Evolutionary conservation across 1,140 invertebrate species (phyloP), one percentile per base, ranked within the genome.

Genomic region (Parasteatoda tepidariorum): DNA sequence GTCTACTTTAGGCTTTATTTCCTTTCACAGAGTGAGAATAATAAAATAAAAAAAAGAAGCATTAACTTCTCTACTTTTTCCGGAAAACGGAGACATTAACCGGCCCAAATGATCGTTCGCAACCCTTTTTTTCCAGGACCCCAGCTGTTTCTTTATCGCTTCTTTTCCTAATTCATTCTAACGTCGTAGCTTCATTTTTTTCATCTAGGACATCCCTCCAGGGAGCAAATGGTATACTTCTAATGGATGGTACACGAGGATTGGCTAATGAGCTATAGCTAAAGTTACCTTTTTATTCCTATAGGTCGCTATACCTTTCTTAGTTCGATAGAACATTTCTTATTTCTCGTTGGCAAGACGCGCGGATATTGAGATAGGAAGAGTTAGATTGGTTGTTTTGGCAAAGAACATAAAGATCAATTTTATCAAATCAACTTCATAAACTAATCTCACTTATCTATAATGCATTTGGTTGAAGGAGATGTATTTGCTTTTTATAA

Each of bases 81-180:
- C 9, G 9, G 9, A 24, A 68, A 68, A 68, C 18, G 66, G 33
- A 68, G 34, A 34, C 66, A 68, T 68, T 68, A 68, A 34, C 66
- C 66, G n/a, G 41, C 66, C 34, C 34, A 68, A 68, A 68, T 34
- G 31, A 68, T 38, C 66, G 34, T 68, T 68, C 41, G 38, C 66
- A 68, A 67, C 18, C 66, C 66, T 24, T 68, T 48, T 48, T 68
- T 41, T 26, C 22, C 24, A 48, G 22, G 34, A 24, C 34, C 66
- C 38, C 64, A 68, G 66, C 66, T 68, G 66, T 68, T 68, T 68
- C 66, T 68, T 68, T 68, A 68, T 41, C 66, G 34, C 34, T 34
- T 48, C n/a, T 48, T 68, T 13, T 15, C 66, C 66, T 68, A 41
- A 41, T 68, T 68, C 33, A 38, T 68, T 68, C 34, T 48, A 41